These are phyloP conservation scores for Molanna angustata DNA, from an alignment of 2,888 invertebrate genomes.

Conservation along the genomic window DNA sequence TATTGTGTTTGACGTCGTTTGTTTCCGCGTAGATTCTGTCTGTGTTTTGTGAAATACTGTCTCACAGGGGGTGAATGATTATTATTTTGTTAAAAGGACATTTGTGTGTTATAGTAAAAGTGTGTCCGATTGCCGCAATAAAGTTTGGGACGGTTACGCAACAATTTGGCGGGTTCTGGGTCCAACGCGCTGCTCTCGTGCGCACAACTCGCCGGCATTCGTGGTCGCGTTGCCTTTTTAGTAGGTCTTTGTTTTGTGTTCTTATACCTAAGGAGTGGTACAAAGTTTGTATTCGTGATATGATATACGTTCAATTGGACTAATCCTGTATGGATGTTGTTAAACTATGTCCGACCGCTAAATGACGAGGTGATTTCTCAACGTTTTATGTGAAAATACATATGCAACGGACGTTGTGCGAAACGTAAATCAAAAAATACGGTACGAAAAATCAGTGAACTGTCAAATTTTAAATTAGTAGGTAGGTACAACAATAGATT, in stretches of 20 bases:
- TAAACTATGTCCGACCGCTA: too few species aligned
- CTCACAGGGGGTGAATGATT: too few species aligned
- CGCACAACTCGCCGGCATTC: constrained; percentile 17
- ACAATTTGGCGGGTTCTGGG: constrained; percentile 21
- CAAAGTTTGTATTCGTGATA: constrained; percentile 8
- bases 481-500: too few species aligned
- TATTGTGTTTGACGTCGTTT: too few species aligned
- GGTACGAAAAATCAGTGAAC: neutral
- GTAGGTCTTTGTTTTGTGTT: constrained; percentile 21
- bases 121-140: constrained; percentile 16
- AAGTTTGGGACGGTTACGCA: constrained; percentile 25
- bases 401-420: too few species aligned
- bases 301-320: constrained; percentile 1
- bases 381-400: neutral
- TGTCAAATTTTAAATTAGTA: neutral
- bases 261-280: constrained; percentile 10
- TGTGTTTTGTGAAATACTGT: too few species aligned
- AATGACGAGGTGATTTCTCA: neutral
- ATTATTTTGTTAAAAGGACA: too few species aligned
- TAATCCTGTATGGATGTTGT: too few species aligned
- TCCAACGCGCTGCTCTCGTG: constrained; percentile 13
- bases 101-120: neutral
- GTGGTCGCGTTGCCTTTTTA: constrained; percentile 19
- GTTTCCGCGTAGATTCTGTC: too few species aligned
- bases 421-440: too few species aligned